phyloP scores from a whole-genome alignment of 2,113 vertebrate species.

The Microtus ochrogaster region DNA sequence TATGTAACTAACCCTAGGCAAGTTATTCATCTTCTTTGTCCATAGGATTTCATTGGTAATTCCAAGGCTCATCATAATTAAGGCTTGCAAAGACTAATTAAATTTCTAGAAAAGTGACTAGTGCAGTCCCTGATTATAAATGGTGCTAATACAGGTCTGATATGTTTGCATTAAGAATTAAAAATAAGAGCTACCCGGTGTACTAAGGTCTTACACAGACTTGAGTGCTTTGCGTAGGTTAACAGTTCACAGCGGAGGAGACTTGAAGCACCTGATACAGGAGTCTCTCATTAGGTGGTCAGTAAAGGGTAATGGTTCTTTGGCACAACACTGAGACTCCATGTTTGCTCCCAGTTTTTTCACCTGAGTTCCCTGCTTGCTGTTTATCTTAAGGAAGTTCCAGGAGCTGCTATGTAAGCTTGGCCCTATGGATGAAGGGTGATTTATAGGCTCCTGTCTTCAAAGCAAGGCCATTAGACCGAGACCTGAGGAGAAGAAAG shows the following conservation, averaged over 20 bases:
- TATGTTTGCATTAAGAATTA: neutral
- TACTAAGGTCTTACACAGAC: neutral
- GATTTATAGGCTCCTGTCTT: neutral
- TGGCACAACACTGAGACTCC: neutral
- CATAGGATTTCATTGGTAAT: neutral
- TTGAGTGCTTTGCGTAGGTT: neutral
- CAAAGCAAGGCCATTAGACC: neutral
- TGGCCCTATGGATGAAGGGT: neutral
- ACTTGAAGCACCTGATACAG: neutral
- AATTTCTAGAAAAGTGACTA: slow-evolving; percentile 17
- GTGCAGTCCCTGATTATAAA: neutral
- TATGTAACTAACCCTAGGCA: neutral
- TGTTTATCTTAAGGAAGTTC: neutral
- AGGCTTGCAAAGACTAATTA: neutral
- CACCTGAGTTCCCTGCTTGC: neutral
- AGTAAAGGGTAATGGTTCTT: neutral
- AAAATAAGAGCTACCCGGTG: neutral
- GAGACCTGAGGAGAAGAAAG: neutral
- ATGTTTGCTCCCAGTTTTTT: neutral
- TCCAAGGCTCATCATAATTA: neutral
- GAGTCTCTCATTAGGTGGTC: neutral
- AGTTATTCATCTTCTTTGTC: slow-evolving; percentile 21
- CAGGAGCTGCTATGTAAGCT: neutral
- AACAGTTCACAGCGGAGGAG: neutral
- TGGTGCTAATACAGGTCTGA: slow-evolving; percentile 14